phyloP scores from a whole-genome alignment of 1,140 invertebrate genomes.

The Halictus rubicundus region DNA sequence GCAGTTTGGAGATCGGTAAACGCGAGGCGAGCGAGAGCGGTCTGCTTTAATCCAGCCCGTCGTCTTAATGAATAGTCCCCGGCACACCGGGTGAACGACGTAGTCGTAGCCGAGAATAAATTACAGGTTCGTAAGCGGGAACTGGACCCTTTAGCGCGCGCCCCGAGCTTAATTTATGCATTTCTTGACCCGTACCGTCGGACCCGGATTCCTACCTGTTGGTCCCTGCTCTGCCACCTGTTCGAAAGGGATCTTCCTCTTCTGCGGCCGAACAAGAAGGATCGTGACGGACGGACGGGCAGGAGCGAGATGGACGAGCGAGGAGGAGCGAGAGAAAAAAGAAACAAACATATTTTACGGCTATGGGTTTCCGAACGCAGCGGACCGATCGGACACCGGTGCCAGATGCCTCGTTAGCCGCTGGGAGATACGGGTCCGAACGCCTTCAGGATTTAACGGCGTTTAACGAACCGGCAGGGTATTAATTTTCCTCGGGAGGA shows the following conservation, averaged over 20 bases:
- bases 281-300: not conserved
- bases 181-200: constrained; percentile 60
- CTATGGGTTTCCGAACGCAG: constrained; percentile 45
- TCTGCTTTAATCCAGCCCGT: constrained; percentile 28
- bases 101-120: constrained; percentile 52
- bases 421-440: not conserved
- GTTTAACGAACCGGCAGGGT: constrained; percentile 46
- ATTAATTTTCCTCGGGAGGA: constrained; percentile 35
- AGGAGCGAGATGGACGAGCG: not conserved
- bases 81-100: constrained; percentile 32
- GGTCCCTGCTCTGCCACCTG: constrained; percentile 60
- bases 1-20: constrained; percentile 46
- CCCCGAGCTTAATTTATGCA: constrained; percentile 62
- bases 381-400: not conserved
- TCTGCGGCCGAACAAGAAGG: not conserved
- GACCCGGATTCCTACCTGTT: constrained; percentile 63
- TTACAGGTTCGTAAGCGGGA: constrained; percentile 41
- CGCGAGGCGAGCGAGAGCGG: constrained; percentile 26
- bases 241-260: constrained; percentile 49
- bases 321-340: not conserved
- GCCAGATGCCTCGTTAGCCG: constrained; percentile 34
- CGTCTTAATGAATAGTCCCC: constrained; percentile 60
- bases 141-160: constrained; percentile 49
- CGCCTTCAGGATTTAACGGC: constrained; percentile 51
- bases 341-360: constrained; percentile 1